Conservation (phyloP, 2,113 vertebrate species). For the Takifugu bimaculatus region DNA sequence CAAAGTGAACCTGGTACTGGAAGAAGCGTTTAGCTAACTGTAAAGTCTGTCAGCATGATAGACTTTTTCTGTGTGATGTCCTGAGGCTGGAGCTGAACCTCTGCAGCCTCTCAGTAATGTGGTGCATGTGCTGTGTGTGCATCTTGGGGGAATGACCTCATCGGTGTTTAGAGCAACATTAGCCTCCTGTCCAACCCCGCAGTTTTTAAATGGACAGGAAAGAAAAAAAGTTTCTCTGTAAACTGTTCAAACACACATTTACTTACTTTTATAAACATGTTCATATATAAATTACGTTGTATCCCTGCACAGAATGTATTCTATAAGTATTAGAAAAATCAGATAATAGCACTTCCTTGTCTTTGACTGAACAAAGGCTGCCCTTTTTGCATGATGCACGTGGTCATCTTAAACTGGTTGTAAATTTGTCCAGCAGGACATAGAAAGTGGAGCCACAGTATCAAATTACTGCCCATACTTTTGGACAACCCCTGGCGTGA, state of each 20-base stretch:
- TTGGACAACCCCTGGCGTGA: too few species aligned
- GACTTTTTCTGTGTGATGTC: background rate
- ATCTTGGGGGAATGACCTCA: slow-evolving; percentile 27
- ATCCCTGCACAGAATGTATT: too few species aligned
- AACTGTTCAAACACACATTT: background rate
- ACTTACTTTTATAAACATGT: too few species aligned
- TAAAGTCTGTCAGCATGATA: background rate
- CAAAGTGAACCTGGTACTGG: background rate
- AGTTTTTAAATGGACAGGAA: background rate
- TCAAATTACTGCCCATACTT: too few species aligned
- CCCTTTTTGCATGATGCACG: too few species aligned
- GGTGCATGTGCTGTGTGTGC: slow-evolving; percentile 2
- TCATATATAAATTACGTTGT: too few species aligned
- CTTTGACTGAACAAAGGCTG: too few species aligned
- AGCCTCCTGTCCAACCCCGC: background rate
- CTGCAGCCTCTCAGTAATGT: background rate
- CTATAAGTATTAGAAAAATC: too few species aligned
- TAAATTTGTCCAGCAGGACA: too few species aligned
- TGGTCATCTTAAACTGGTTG: too few species aligned
- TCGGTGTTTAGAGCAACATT: slow-evolving; percentile 29
- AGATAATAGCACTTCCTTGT: too few species aligned
- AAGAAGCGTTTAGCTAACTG: background rate
- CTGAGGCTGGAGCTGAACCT: background rate
- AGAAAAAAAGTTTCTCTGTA: background rate
- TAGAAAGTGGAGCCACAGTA: too few species aligned